These are phyloP conservation scores for Hylaeus volcanicus DNA, from an alignment of 1,140 invertebrate species.

Conservation along the genomic window DNA sequence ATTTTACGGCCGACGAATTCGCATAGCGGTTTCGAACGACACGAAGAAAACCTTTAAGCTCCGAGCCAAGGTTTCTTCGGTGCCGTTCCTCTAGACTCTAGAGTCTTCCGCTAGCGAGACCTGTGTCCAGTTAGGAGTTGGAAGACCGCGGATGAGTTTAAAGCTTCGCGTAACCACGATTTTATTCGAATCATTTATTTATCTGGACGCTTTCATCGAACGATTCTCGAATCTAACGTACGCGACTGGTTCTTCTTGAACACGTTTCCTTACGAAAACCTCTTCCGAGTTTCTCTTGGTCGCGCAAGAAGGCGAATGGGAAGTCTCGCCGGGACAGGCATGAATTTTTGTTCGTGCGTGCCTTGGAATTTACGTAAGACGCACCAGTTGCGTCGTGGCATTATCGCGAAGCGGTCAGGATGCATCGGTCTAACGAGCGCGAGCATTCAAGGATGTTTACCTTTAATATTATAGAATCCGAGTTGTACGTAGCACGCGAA, in stretches of 20 bases:
- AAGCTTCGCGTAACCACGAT: too few species aligned
- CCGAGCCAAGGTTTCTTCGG: background rate
- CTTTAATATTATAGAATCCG: slow-evolving; percentile 76
- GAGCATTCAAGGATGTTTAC: slow-evolving; percentile 76
- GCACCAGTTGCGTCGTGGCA: slow-evolving; percentile 64
- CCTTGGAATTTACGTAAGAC: slow-evolving; percentile 78
- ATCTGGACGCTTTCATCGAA: too few species aligned
- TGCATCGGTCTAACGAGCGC: slow-evolving; percentile 75
- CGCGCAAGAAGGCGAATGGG: slow-evolving; percentile 64
- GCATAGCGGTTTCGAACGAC: background rate
- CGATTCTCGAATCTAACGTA: too few species aligned
- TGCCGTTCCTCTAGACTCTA: too few species aligned
- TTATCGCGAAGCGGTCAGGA: slow-evolving; percentile 60
- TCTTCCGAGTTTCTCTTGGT: slow-evolving; percentile 16
- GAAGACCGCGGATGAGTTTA: background rate
- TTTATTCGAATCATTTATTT: too few species aligned
- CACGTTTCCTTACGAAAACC: background rate
- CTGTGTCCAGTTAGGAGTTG: too few species aligned
- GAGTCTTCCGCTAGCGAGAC: too few species aligned
- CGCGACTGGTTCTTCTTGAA: background rate
- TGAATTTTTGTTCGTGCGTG: slow-evolving; percentile 76
- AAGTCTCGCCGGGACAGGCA: slow-evolving; percentile 68
- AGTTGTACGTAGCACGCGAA: slow-evolving; percentile 15
- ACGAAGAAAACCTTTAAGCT: background rate
- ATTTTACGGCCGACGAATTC: slow-evolving; percentile 27